Evolutionary conservation across 2,888 invertebrate species (phyloP), one percentile per base, ranked within the genome.

Genomic region (Labia minor): DNA sequence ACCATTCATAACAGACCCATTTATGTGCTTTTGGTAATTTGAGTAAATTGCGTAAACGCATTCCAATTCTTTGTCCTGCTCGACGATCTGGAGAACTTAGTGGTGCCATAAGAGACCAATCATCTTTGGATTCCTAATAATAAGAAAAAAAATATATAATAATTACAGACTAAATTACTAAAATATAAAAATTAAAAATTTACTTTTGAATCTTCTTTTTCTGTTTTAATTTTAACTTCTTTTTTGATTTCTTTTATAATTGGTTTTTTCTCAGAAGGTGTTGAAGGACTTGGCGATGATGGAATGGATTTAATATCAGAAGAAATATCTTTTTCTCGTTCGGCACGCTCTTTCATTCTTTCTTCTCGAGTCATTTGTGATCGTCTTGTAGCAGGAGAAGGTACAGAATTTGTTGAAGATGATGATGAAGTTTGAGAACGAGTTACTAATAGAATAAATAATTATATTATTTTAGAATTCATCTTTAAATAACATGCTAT

Each of bases 1-100:
- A 99, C 89, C 96, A 99, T 78, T 99, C 99, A 78, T 95, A 98
- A 78, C 95, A 97, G 8, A 98, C 97, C 95, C 97, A 98, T 79
- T 95, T 95, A 77, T 98, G 96, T 2, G 98, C 98, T 81, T 98
- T 98, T 0, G 99, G 98, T 70, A 99, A 80, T 79, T 98, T 98
- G 2, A 99, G 81, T 26, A 99, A 83, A 80, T 99, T 99, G 71
- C 94, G 82, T 68, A 95, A 80, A 71, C 94, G 82, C 80, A 92
- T 85, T 1, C 95, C 95, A 72, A 95, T 92, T 73, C 89, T 85
- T 74, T 96, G 95, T 0, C 95, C 94, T 72, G 90, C 85, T 76
- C 88, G 90, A 69, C 90, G 86, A 76, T 95, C 94, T 18, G 89
- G 87, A 18, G 87, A 81, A 33, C 66, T 64, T 65, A 71, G 68